phyloP scores from a whole-genome alignment of 2,113 vertebrate genomes.

The Hyla sarda region DNA sequence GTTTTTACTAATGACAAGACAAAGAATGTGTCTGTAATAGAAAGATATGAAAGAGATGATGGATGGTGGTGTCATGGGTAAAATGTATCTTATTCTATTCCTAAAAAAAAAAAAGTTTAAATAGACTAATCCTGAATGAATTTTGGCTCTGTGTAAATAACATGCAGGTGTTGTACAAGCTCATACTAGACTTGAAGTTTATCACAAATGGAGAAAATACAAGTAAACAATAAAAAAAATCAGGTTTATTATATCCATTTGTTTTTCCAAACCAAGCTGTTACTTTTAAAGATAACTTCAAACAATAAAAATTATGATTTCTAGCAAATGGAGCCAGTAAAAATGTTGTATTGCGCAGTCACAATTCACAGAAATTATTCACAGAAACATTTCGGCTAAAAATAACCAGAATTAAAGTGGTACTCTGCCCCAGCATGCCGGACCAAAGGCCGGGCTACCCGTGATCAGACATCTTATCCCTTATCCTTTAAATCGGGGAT shows the following conservation, averaged over 20 bases:
- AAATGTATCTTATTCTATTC: constrained; percentile 12
- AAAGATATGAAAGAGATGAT: constrained; percentile 45
- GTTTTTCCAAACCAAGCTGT: neutral
- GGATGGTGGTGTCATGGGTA: constrained; percentile 33
- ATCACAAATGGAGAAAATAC: neutral
- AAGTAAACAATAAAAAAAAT: neutral
- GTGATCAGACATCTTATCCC: too few species aligned
- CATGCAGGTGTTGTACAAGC: neutral
- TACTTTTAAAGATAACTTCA: neutral
- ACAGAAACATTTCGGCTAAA: neutral
- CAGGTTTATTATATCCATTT: neutral
- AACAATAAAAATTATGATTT: neutral
- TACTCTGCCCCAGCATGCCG: too few species aligned
- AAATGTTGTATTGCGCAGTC: neutral
- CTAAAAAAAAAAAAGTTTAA: neutral
- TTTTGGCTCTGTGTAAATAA: neutral
- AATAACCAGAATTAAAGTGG: neutral
- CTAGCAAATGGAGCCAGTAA: neutral
- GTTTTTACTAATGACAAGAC: constrained; percentile 31
- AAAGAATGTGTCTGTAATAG: constrained; percentile 40
- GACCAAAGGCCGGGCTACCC: too few species aligned
- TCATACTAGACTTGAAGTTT: neutral
- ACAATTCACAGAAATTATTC: neutral
- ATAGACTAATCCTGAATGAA: neutral
- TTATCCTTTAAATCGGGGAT: too few species aligned